Evolutionary conservation across 37 sponge, comb jelly and placozoan species (phyloP).

Genomic region (Petrosia ficiformis): DNA sequence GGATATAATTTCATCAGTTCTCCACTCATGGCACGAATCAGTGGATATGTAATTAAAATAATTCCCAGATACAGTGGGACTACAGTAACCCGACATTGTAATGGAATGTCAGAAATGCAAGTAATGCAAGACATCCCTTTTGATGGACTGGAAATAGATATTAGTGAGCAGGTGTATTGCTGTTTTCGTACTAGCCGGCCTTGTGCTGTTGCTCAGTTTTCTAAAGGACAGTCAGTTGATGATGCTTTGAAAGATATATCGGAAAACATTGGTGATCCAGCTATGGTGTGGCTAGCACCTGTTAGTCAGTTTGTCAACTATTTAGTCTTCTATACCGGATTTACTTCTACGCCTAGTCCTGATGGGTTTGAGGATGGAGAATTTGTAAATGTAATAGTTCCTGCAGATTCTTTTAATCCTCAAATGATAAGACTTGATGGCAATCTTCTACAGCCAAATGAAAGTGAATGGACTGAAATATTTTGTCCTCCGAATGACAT

Average conservation of each 20-base stretch:
- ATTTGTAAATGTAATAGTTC: conserved; percentile 9
- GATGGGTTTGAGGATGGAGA: not conserved
- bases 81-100: too few relatives aligned
- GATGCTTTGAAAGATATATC: not conserved
- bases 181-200: conserved; percentile 39
- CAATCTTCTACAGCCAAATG: not conserved
- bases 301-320: conserved; percentile 37
- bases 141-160: too few relatives aligned
- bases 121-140: too few relatives aligned
- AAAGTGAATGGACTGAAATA: conserved; percentile 8
- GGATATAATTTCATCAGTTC: too few relatives aligned
- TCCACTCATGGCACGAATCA: too few relatives aligned
- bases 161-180: conserved; percentile 17
- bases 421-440: not conserved
- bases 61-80: too few relatives aligned
- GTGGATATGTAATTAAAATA: too few relatives aligned
- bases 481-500: conserved; percentile 13
- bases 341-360: too few relatives aligned
- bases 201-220: conserved; percentile 39
- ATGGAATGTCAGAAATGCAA: too few relatives aligned
- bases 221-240: conserved; percentile 39
- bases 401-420: conserved; percentile 25
- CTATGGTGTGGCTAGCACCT: conserved; percentile 34
- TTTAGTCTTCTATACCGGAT: too few relatives aligned
- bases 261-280: conserved; percentile 34